Evolutionary conservation across 35 echinoderm and acorn worm genomes (phyloP).

Genomic region (Ophiothrix spiculata): DNA sequence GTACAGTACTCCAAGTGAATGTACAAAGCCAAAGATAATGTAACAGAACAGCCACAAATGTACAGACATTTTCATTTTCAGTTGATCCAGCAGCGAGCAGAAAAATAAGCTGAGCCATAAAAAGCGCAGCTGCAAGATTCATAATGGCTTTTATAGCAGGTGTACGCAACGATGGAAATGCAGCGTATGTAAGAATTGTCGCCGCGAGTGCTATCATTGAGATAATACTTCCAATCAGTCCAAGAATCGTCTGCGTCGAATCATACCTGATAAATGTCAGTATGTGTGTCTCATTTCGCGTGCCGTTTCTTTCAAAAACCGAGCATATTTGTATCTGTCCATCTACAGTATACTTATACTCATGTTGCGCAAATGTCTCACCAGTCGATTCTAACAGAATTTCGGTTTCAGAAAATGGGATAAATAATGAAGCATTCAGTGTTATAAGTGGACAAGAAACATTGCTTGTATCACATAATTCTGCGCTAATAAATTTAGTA

Average conservation of each 20-base stretch:
- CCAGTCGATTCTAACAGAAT: conserved; percentile 12
- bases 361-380: not conserved
- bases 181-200: conserved; percentile 15
- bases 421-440: conserved; percentile 22
- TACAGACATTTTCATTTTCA: not conserved
- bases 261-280: conserved; percentile 17
- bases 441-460: conserved; percentile 1
- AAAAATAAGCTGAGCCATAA: conserved; percentile 18
- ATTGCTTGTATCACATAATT: conserved; percentile 2
- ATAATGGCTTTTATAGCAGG: conserved; percentile 19
- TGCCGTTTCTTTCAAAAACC: conserved; percentile 20
- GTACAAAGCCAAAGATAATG: conserved; percentile 16
- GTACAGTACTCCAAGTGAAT: conserved; percentile 4
- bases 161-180: conserved; percentile 1
- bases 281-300: conserved; percentile 9
- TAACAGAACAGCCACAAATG: not conserved
- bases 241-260: conserved; percentile 1
- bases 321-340: conserved; percentile 32
- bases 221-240: conserved; percentile 6
- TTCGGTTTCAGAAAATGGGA: not conserved
- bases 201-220: conserved; percentile 5
- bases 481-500: not conserved
- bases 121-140: conserved; percentile 16
- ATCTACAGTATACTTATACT: not conserved
- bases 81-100: not conserved